A percentile compares a stretch with the other conserved stretches of the same genome.
phyloP scores from a whole-genome alignment of 2,888 invertebrate genomes.

The Tillus elongatus region DNA sequence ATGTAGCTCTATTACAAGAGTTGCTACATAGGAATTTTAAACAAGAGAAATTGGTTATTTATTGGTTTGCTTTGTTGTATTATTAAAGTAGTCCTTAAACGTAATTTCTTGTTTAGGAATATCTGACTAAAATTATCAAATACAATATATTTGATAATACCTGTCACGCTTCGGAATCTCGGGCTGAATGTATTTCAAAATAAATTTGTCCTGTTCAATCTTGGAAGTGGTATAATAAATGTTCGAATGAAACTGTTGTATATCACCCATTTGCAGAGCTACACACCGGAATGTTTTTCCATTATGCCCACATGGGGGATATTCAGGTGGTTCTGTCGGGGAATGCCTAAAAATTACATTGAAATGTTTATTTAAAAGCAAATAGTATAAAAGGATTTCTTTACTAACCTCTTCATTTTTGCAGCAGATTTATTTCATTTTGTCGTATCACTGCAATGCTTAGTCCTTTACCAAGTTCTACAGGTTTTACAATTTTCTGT shows the following conservation, averaged over 20 bases:
- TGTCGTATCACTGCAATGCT: not conserved
- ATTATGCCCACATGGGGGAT: no score
- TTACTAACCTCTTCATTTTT: not conserved
- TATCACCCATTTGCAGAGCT: not conserved
- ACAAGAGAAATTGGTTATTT: no score
- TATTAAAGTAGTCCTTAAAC: no score
- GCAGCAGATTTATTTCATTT: not conserved
- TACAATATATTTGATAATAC: no score
- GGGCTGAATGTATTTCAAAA: not conserved
- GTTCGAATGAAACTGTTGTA: not conserved
- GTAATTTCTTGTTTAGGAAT: no score
- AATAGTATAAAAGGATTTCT: not conserved
- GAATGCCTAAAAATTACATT: constrained; percentile 1
- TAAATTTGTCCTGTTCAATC: not conserved
- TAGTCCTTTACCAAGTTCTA: no score
- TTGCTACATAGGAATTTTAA: no score
- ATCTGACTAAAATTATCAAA: no score
- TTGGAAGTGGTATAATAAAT: not conserved
- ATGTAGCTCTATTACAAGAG: no score
- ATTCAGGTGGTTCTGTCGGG: no score
- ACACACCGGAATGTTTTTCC: not conserved
- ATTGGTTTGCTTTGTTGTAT: no score
- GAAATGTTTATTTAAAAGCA: not conserved
- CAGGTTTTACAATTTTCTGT: constrained; percentile 6
- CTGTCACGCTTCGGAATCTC: constrained; percentile 1